A percentile compares a stretch with the other conserved stretches of the same genome.
Conservation (phyloP, 2,797 vertebrate species). For the Aselliscus stoliczkanus region DNA sequence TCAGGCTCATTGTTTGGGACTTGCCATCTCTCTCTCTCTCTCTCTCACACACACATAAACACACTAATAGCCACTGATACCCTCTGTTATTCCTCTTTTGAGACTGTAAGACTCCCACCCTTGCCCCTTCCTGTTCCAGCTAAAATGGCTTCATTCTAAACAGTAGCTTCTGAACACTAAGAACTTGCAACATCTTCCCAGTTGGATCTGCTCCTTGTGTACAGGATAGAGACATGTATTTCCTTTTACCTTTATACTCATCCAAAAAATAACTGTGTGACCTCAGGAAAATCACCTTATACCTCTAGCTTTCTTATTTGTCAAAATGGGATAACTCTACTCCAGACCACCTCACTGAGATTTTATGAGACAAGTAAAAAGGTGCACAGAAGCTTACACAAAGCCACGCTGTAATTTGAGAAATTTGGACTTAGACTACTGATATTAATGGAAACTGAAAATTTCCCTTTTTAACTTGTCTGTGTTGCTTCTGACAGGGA, state of each 20-base stretch:
- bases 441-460: background rate
- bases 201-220: background rate
- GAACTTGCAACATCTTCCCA: background rate
- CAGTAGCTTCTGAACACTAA: background rate
- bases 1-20: background rate
- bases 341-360: background rate
- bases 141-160: background rate
- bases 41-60: too few species aligned
- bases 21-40: background rate
- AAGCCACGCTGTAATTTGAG: background rate
- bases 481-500: slow-evolving; percentile 77
- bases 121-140: background rate
- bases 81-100: background rate
- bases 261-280: background rate
- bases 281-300: background rate
- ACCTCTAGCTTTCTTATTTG: background rate
- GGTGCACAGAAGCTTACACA: background rate
- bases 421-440: background rate
- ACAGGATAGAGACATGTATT: background rate
- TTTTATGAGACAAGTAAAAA: background rate
- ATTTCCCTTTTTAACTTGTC: background rate
- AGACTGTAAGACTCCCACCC: background rate
- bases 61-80: background rate
- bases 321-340: background rate
- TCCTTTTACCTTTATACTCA: background rate